phyloP scores from a whole-genome alignment of 2,888 invertebrate genomes.

The Idaea biselata region DNA sequence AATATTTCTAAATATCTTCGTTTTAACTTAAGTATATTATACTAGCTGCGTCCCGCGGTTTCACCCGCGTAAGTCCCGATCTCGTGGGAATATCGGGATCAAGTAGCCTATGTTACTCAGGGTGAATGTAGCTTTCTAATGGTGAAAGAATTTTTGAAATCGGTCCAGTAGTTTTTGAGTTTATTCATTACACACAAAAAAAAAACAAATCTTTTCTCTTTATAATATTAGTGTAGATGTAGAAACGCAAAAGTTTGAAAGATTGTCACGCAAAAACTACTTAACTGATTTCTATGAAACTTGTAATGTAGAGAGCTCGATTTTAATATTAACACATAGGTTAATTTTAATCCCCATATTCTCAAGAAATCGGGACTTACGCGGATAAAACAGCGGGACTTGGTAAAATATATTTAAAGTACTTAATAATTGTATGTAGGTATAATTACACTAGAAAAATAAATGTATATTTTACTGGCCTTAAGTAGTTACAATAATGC shows the following conservation, averaged over 20 bases:
- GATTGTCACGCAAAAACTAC: neutral
- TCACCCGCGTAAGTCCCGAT: neutral
- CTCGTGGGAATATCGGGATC: slow-evolving; percentile 1
- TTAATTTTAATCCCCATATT: neutral
- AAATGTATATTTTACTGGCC: slow-evolving; percentile 57
- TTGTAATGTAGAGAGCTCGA: neutral
- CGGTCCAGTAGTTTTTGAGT: neutral
- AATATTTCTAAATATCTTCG: too few species aligned
- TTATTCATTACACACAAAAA: neutral
- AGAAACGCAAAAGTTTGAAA: neutral
- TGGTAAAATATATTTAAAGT: neutral
- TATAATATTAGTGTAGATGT: neutral
- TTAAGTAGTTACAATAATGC: slow-evolving; percentile 50
- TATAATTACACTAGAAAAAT: too few species aligned
- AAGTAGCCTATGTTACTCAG: too few species aligned
- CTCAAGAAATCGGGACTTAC: neutral
- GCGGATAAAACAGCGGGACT: neutral
- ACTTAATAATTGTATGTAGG: neutral
- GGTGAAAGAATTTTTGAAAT: neutral
- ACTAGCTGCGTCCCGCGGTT: neutral
- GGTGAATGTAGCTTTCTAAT: too few species aligned
- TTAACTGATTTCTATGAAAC: neutral
- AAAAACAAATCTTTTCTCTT: neutral
- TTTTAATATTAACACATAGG: neutral
- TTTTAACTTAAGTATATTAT: neutral